Conservation (phyloP, 2,888 invertebrate species). For the Hirtodrosophila trivittata region DNA sequence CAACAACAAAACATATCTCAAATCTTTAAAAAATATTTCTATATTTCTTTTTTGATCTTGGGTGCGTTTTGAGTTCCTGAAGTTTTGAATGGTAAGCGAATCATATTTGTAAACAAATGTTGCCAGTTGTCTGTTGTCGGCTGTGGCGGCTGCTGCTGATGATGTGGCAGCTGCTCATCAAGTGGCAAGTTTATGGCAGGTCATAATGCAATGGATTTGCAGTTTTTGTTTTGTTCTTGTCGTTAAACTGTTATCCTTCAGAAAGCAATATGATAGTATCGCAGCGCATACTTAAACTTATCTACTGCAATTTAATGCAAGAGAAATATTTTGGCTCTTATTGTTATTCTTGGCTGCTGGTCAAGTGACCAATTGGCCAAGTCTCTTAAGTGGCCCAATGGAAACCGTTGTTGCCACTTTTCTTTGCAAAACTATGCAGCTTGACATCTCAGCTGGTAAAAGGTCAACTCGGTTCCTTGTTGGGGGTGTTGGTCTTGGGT, state of each 20-base stretch:
- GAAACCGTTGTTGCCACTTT: not conserved
- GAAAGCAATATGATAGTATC: not conserved
- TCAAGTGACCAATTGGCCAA: conserved; percentile 29
- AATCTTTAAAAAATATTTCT: conserved; percentile 7
- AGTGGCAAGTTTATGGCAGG: conserved; percentile 19
- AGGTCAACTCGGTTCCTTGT: conserved; percentile 35
- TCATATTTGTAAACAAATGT: conserved; percentile 31
- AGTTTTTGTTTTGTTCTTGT: conserved; percentile 13
- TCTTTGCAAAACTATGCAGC: conserved; percentile 9
- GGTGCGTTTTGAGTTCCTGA: conserved; percentile 26
- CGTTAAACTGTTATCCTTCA: not conserved
- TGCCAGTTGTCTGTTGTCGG: too few species aligned
- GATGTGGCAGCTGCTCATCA: conserved; percentile 36
- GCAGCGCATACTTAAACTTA: conserved; percentile 43
- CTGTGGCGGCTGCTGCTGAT: not conserved
- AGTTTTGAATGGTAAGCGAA: conserved; percentile 44
- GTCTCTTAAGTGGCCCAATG: conserved; percentile 10
- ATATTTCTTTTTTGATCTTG: conserved; percentile 4
- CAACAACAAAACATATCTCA: conserved; percentile 48
- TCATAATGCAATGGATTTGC: conserved; percentile 26
- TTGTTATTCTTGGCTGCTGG: conserved; percentile 17
- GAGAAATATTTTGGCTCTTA: conserved; percentile 12
- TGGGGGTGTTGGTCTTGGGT: too few species aligned
- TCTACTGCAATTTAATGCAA: too few species aligned
- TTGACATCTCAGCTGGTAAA: conserved; percentile 26